phyloP scores from a whole-genome alignment of 2,888 invertebrate species.

The Dimorphilus gyrociliatus region DNA sequence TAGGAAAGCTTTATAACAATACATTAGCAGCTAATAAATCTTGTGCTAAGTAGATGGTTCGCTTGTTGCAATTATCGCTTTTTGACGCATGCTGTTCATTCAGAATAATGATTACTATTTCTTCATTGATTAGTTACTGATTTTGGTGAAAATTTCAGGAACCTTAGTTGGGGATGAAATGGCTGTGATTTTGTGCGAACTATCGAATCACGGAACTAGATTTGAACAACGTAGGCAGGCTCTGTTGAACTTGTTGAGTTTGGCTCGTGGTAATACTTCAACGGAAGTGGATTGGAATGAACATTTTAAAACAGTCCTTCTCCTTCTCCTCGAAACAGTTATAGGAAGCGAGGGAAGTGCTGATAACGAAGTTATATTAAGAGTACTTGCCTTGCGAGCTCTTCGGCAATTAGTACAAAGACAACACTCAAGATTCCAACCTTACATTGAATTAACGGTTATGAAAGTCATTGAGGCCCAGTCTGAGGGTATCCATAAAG shows the following conservation, averaged over 20 bases:
- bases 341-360: conserved; percentile 39
- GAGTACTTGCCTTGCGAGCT: conserved; percentile 55
- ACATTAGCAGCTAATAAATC: no score
- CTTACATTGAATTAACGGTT: conserved; percentile 75
- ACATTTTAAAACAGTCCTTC: conserved; percentile 45
- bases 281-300: conserved; percentile 40
- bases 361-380: no score
- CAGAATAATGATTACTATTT: no score
- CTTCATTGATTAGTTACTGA: no score
- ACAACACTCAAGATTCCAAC: conserved; percentile 58
- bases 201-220: conserved; percentile 36
- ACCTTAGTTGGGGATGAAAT: conserved; percentile 24
- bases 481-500: conserved; percentile 9
- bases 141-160: no score
- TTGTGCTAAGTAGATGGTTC: no score
- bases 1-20: no score
- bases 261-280: conserved; percentile 39
- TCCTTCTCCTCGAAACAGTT: conserved; percentile 60
- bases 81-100: no score
- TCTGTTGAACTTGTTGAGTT: conserved; percentile 36
- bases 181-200: conserved; percentile 23
- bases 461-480: conserved; percentile 75
- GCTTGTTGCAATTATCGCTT: no score
- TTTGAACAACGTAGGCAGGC: conserved; percentile 33
- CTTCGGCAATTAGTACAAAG: conserved; percentile 68